phyloP scores from a whole-genome alignment of 2,888 invertebrate species.

The Vandiemenella viatica region DNA sequence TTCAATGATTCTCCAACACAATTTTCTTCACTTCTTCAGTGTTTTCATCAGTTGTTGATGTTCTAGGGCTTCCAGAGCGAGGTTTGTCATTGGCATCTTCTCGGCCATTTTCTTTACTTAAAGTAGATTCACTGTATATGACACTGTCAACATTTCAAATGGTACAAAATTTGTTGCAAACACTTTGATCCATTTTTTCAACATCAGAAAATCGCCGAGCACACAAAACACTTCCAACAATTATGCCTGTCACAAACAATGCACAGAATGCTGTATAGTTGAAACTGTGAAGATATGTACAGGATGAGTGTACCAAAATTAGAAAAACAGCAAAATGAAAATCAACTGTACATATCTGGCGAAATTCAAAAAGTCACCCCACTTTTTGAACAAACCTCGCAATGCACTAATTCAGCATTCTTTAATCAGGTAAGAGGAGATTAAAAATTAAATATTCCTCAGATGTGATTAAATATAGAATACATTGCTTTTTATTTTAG shows the following conservation, averaged over 20 bases:
- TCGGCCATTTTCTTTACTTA: neutral
- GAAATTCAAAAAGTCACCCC: neutral
- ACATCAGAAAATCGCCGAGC: slow-evolving; percentile 5
- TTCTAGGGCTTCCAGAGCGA: slow-evolving; percentile 19
- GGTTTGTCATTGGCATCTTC: slow-evolving; percentile 16
- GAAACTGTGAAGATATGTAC: slow-evolving; percentile 1
- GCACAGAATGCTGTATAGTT: neutral
- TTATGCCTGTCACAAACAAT: slow-evolving; percentile 1
- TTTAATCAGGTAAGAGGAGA: no score
- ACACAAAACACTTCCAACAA: neutral
- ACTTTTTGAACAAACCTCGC: no score
- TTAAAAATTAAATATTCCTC: no score
- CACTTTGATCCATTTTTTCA: slow-evolving; percentile 2
- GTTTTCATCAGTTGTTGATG: slow-evolving; percentile 21
- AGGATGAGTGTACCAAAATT: slow-evolving; percentile 1
- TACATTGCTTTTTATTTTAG: no score
- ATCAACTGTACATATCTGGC: neutral
- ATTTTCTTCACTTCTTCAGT: slow-evolving; percentile 19
- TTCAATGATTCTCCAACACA: slow-evolving; percentile 16
- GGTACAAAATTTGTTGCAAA: no score
- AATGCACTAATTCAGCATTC: no score
- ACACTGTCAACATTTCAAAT: slow-evolving; percentile 2
- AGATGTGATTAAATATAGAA: no score
- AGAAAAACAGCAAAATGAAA: slow-evolving; percentile 1
- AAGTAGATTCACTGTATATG: neutral